Conservation (phyloP, 2,113 vertebrate species). For the Ophthalmolycus amberensis region DNA sequence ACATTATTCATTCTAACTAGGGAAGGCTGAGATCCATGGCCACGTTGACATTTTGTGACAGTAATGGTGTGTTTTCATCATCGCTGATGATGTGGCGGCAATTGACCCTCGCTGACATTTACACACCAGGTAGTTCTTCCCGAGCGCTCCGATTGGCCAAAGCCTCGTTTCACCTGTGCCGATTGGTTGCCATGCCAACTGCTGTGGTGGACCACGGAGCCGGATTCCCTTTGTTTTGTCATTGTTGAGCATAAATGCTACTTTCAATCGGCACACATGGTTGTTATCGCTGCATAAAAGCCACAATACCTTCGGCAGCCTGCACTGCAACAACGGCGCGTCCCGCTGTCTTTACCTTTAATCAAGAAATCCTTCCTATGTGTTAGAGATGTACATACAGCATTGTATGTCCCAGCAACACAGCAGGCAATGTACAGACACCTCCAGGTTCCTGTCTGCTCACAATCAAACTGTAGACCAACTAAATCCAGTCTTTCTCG, state of each 20-base stretch:
- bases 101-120: slow-evolving; percentile 71
- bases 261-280: slow-evolving; percentile 47
- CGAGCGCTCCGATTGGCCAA: slow-evolving; percentile 43
- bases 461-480: slow-evolving; percentile 20
- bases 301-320: slow-evolving; percentile 26
- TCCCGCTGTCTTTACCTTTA: slow-evolving; percentile 62
- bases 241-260: slow-evolving; percentile 38
- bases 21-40: slow-evolving; percentile 60
- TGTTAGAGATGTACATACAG: background rate
- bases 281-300: slow-evolving; percentile 61
- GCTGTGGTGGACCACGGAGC: slow-evolving; percentile 23
- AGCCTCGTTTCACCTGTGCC: slow-evolving; percentile 51
- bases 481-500: slow-evolving; percentile 18
- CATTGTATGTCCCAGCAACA: slow-evolving; percentile 38
- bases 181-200: slow-evolving; percentile 65
- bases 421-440: slow-evolving; percentile 53
- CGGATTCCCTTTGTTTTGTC: slow-evolving; percentile 31
- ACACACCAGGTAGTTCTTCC: slow-evolving; percentile 59
- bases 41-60: slow-evolving; percentile 69
- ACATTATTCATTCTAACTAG: slow-evolving; percentile 62
- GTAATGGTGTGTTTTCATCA: slow-evolving; percentile 75
- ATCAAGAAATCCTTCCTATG: slow-evolving; percentile 47
- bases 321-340: slow-evolving; percentile 11
- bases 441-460: slow-evolving; percentile 34
- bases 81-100: slow-evolving; percentile 59